These are phyloP conservation scores for Rallus limicola DNA, from an alignment of 2,113 vertebrate genomes.

Conservation along the genomic window DNA sequence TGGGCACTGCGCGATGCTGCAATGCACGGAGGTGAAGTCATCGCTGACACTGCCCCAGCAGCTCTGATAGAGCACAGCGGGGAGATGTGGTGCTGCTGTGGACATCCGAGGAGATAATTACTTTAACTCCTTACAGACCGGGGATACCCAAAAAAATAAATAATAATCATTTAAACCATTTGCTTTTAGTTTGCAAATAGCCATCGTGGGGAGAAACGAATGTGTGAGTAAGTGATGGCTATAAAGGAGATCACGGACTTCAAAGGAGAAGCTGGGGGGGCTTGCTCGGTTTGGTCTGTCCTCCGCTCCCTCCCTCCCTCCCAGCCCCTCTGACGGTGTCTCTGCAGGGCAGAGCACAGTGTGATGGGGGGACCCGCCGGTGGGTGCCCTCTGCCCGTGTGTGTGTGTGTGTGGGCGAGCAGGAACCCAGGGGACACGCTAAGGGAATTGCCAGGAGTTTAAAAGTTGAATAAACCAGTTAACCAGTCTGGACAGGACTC, in stretches of 20 bases:
- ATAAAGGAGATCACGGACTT: accelerated
- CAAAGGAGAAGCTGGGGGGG: neutral
- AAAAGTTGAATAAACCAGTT: neutral
- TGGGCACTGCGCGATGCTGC: constrained; percentile 17
- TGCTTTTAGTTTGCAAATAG: neutral
- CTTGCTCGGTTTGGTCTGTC: neutral
- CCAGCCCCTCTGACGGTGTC: accelerated
- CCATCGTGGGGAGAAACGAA: accelerated
- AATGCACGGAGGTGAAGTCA: neutral
- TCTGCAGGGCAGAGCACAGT: accelerated
- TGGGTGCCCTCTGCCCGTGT: neutral
- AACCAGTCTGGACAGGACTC: neutral
- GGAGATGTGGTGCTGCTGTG: neutral
- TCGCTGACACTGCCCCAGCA: constrained; percentile 23
- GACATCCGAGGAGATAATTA: constrained; percentile 19
- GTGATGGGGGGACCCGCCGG: neutral
- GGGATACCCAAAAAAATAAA: neutral
- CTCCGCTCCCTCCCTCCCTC: neutral
- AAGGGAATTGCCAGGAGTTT: neutral
- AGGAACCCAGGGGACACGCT: neutral
- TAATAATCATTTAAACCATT: neutral
- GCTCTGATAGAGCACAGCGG: constrained; percentile 11
- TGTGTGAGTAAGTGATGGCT: neutral
- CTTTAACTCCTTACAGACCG: constrained; percentile 54
- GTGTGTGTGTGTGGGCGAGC: accelerated